Evolutionary conservation across 2,888 invertebrate genomes (phyloP).

Genomic region (Smittia aterrima): DNA sequence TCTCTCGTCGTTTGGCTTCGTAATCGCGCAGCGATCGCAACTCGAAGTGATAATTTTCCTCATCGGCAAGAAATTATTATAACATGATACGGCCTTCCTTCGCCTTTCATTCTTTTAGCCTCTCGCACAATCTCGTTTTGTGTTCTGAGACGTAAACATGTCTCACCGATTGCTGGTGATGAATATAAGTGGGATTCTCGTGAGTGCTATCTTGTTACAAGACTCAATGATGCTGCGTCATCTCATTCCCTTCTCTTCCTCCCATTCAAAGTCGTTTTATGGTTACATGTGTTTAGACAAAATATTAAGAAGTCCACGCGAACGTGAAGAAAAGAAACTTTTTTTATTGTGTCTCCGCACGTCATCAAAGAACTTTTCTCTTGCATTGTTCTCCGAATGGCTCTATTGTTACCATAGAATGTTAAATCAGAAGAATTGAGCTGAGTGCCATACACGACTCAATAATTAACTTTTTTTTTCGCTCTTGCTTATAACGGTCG

Average conservation of each 20-base stretch:
- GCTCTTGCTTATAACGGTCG: slow-evolving; percentile 21
- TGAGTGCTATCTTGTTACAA: no score
- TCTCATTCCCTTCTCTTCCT: no score
- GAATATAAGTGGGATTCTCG: no score
- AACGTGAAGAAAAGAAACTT: background rate
- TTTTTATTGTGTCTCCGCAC: slow-evolving; percentile 15
- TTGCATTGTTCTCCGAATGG: background rate
- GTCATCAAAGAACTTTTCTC: background rate
- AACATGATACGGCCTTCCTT: no score
- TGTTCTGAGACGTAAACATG: background rate
- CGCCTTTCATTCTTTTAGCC: no score
- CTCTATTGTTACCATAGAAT: slow-evolving; percentile 4
- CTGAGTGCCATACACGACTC: slow-evolving; percentile 24
- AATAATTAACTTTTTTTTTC: slow-evolving; percentile 31
- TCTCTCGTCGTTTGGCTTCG: slow-evolving; percentile 2
- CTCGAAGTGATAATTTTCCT: background rate
- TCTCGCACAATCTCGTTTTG: background rate
- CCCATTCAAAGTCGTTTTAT: no score
- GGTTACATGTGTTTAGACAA: slow-evolving; percentile 14
- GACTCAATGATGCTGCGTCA: no score
- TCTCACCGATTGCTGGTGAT: no score
- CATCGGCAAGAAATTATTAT: no score
- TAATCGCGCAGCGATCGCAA: background rate
- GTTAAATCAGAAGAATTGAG: slow-evolving; percentile 10
- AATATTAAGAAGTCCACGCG: slow-evolving; percentile 1